These are phyloP conservation scores for Apodemus agrarius DNA, from an alignment of 2,797 vertebrate genomes.

Conservation along the genomic window DNA sequence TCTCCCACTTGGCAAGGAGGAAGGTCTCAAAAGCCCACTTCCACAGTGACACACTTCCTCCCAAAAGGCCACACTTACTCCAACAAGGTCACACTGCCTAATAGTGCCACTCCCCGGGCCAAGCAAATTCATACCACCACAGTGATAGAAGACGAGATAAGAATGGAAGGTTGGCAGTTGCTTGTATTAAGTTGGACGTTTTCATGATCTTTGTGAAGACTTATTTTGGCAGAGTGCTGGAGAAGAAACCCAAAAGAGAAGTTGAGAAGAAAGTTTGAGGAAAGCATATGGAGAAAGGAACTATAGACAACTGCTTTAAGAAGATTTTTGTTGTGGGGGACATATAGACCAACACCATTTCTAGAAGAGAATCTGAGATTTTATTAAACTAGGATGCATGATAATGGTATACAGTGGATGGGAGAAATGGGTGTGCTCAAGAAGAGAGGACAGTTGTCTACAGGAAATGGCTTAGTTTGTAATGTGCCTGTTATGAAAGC, in stretches of 20 bases:
- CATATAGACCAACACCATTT: neutral
- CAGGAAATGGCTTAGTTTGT: neutral
- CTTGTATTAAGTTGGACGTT: neutral
- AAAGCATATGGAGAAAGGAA: neutral
- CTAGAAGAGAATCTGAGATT: neutral
- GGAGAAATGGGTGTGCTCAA: neutral
- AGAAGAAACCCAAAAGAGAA: neutral
- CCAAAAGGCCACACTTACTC: neutral
- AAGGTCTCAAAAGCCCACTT: neutral
- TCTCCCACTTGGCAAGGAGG: neutral
- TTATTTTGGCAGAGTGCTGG: neutral
- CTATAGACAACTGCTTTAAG: neutral
- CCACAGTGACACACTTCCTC: neutral
- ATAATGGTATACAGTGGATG: neutral
- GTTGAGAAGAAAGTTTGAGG: neutral
- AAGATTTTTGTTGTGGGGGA: neutral
- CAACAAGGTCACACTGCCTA: neutral
- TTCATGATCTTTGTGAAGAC: neutral
- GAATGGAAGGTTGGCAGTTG: neutral
- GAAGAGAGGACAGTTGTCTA: neutral
- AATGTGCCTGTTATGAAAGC: neutral
- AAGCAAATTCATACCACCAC: neutral
- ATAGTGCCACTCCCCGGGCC: neutral
- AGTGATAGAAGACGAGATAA: neutral
- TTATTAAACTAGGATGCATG: neutral